Evolutionary conservation across 2,113 vertebrate species (phyloP).

Genomic region (Cyprinodon brontotheroides): DNA sequence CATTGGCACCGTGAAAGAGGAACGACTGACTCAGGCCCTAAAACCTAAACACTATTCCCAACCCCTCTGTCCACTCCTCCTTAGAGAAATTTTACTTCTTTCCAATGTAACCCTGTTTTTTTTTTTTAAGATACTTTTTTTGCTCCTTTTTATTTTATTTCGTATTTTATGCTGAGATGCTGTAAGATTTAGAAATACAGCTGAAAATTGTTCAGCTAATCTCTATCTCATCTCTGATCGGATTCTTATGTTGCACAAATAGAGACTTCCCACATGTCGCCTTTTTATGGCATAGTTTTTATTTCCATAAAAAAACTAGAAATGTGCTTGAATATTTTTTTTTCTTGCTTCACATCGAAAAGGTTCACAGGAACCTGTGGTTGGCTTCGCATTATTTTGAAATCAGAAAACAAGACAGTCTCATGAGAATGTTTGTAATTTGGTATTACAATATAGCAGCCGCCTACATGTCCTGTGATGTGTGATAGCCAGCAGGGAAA

Average conservation of each 20-base stretch:
- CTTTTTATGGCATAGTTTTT: background rate
- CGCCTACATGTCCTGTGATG: conserved; percentile 5
- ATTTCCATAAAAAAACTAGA: conserved; percentile 25
- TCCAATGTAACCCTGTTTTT: conserved; percentile 30
- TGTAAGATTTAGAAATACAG: conserved; percentile 2
- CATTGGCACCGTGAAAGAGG: conserved; percentile 75
- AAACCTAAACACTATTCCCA: conserved; percentile 62
- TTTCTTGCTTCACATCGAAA: background rate
- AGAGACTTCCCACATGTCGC: background rate
- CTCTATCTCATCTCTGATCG: background rate
- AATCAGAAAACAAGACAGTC: conserved; percentile 1
- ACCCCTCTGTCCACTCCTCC: conserved; percentile 45
- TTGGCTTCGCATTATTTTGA: background rate
- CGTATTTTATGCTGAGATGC: too few relatives aligned
- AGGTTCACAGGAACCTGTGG: conserved; percentile 32
- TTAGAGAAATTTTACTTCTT: conserved; percentile 63
- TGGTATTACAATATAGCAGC: background rate
- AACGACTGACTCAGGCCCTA: conserved; percentile 79
- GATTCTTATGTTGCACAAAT: background rate
- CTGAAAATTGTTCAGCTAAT: background rate
- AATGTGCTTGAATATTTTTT: conserved; percentile 4
- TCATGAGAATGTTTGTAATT: conserved; percentile 26
- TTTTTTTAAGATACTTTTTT: conserved; percentile 38
- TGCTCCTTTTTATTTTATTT: conserved; percentile 1
- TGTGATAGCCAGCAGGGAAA: background rate